These are phyloP conservation scores for Platysteira castanea DNA, from an alignment of 2,113 vertebrate species.

Conservation along the genomic window DNA sequence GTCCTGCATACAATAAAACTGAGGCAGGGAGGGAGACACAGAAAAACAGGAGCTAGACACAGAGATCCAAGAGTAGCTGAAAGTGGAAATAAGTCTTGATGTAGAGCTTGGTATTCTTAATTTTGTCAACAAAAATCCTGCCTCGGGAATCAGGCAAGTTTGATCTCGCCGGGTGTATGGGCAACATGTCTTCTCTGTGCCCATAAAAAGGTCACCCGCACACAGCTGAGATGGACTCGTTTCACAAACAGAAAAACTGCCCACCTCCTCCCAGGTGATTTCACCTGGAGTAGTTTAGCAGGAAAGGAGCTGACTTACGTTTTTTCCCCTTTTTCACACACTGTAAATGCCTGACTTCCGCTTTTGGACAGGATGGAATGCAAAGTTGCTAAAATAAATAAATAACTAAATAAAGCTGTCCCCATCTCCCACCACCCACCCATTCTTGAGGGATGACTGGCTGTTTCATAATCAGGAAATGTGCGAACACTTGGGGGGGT, in stretches of 20 bases:
- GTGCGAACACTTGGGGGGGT: background rate
- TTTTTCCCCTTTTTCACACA: background rate
- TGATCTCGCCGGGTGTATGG: background rate
- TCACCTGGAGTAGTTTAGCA: background rate
- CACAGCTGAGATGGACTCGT: background rate
- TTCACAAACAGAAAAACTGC: background rate
- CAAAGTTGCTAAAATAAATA: background rate
- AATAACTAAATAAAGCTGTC: background rate
- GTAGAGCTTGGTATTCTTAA: background rate
- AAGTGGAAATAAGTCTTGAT: background rate
- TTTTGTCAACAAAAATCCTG: background rate
- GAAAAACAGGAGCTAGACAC: background rate
- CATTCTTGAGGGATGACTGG: background rate
- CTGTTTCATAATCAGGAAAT: background rate
- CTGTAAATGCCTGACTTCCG: background rate
- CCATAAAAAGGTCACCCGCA: background rate
- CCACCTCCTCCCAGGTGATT: background rate
- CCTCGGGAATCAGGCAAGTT: background rate
- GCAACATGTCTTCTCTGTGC: background rate
- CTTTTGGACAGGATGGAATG: background rate
- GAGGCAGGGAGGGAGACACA: background rate
- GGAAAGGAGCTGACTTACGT: background rate
- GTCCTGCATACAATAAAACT: background rate
- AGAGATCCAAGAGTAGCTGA: background rate
- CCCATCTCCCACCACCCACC: background rate